These are phyloP conservation scores for Ceratosolen solmsi DNA, from an alignment of 1,140 invertebrate species.

Conservation along the genomic window DNA sequence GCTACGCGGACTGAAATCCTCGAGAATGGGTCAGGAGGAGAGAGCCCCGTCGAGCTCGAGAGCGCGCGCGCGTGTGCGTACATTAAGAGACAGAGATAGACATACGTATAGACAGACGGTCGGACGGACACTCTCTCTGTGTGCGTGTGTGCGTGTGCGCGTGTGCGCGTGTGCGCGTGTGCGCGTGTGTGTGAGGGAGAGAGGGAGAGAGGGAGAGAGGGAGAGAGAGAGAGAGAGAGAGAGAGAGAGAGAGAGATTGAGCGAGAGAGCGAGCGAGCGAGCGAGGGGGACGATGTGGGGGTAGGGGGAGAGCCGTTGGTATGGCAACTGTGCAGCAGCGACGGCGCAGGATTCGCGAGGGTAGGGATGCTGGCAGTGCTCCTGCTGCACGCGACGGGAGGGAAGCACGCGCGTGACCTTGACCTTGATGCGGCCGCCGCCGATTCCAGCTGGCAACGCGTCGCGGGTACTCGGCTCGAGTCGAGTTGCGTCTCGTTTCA, in stretches of 20 bases:
- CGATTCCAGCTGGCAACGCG: constrained; percentile 25
- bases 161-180: too few relatives aligned
- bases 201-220: neutral
- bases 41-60: neutral
- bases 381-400: neutral
- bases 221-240: constrained; percentile 30
- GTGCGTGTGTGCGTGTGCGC: too few relatives aligned
- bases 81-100: too few relatives aligned
- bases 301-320: constrained; percentile 51
- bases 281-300: neutral
- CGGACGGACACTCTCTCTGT: too few relatives aligned
- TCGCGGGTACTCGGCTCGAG: neutral
- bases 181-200: too few relatives aligned
- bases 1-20: constrained; percentile 25
- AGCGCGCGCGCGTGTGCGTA: too few relatives aligned
- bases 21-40: constrained; percentile 41
- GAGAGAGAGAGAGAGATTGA: too few relatives aligned
- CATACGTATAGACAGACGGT: too few relatives aligned
- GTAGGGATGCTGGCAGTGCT: neutral
- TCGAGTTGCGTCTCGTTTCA: too few relatives aligned
- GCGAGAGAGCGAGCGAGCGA: neutral
- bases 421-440: constrained; percentile 56
- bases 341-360: constrained; percentile 45
- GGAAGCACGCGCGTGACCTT: constrained; percentile 51
- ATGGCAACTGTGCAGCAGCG: constrained; percentile 65